Percentiles rank a stretch among this genome's conserved stretches.
phyloP scores from a whole-genome alignment of 2,113 vertebrate species.

The Chloropsis cyanopogon region DNA sequence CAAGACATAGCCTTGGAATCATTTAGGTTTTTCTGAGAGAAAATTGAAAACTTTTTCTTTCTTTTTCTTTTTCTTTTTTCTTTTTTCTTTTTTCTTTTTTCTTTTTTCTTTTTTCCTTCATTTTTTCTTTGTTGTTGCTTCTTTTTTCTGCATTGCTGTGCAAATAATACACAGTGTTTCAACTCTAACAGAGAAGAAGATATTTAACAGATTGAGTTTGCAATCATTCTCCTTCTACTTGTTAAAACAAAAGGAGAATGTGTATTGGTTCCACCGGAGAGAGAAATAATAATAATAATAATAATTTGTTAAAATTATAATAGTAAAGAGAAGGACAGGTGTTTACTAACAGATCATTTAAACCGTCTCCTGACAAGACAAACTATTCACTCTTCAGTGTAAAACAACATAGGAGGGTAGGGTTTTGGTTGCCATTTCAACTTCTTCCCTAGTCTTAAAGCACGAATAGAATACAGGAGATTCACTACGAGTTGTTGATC shows the following conservation, averaged over 20 bases:
- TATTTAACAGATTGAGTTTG: neutral
- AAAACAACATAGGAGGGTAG: neutral
- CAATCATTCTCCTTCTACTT: neutral
- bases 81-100: too few relatives aligned
- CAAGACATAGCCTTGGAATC: neutral
- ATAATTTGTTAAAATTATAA: too few relatives aligned
- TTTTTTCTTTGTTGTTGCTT: too few relatives aligned
- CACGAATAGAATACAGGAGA: neutral
- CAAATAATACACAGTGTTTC: neutral
- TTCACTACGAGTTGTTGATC: neutral
- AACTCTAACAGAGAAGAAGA: neutral
- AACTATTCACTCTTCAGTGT: neutral
- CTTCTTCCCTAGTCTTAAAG: neutral
- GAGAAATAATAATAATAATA: neutral
- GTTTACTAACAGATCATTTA: neutral
- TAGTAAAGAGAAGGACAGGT: neutral
- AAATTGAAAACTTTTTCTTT: neutral
- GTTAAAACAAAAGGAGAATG: neutral
- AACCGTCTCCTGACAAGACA: neutral
- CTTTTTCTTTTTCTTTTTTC: fast-evolving
- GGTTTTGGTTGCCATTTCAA: neutral
- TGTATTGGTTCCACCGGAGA: neutral
- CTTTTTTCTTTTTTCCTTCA: too few relatives aligned
- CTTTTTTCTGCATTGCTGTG: neutral
- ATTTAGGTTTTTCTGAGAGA: neutral